phyloP scores from a whole-genome alignment of 2,113 vertebrate genomes.

The Gymnarchus niloticus region DNA sequence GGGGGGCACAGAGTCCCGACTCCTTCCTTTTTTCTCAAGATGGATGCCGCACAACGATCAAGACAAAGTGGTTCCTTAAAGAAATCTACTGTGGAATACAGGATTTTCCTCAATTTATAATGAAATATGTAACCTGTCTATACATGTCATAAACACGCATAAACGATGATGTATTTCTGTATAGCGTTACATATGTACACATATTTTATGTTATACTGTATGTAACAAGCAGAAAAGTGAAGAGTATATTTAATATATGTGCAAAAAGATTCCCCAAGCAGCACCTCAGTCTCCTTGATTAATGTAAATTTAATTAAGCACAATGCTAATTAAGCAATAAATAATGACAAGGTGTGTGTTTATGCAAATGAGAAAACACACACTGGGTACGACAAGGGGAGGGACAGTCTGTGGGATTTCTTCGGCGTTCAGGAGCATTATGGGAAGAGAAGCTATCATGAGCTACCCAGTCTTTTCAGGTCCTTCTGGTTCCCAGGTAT shows the following conservation, averaged over 20 bases:
- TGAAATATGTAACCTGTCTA: neutral
- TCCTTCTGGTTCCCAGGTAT: neutral
- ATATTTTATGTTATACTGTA: no score
- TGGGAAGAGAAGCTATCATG: neutral
- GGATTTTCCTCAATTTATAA: neutral
- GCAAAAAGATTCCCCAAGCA: constrained; percentile 57
- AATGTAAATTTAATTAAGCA: constrained; percentile 66
- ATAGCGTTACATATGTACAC: neutral
- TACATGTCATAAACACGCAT: neutral
- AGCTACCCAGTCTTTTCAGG: no score
- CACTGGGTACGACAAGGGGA: constrained; percentile 44
- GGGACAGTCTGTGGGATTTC: constrained; percentile 44
- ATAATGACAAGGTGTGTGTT: constrained; percentile 66
- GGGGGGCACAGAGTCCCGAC: constrained; percentile 36
- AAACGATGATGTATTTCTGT: neutral
- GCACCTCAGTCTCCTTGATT: constrained; percentile 64
- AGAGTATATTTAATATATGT: constrained; percentile 60
- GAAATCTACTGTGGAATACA: neutral
- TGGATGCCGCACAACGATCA: neutral
- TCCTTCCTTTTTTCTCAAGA: neutral
- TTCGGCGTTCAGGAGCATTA: constrained; percentile 1
- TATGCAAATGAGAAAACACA: constrained; percentile 60
- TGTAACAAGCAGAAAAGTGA: constrained; percentile 11
- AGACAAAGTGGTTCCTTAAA: neutral
- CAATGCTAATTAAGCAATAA: constrained; percentile 65